Base-by-base conservation (phyloP, 2,797 vertebrate genomes). In the Lindbergichthys nudifrons region DNA sequence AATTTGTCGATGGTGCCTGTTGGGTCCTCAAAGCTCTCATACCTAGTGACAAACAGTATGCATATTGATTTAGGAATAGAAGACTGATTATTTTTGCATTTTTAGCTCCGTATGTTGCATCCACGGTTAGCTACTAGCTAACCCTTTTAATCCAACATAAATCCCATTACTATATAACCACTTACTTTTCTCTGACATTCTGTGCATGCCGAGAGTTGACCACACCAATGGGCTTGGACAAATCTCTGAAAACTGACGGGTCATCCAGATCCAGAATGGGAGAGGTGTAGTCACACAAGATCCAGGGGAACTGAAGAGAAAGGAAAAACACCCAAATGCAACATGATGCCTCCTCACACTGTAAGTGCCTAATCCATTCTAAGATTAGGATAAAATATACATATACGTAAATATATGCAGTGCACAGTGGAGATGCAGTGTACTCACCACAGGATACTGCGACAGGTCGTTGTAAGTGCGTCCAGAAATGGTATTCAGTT, bases 381-480 rank as follows among this genome's bases (percentile, higher is more conserved):
- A 6, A 53, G 3, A 4, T 58, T 3, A 19, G 1, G 5, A n/a
- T 54, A 19, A 12, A 50, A 43, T 43, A 46, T 16, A 46, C 11
- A 46, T 5, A 48, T 0, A 48, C 36, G 9, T 11, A 48, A 18
- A 39, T 45, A 30, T 1, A 14, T 18, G 10, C 0, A 13, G 12
- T 8, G 6, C 9, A 23, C 11, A 19, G n/a, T 19, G 18, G 15
- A 30, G 36, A 43, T 1, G 18, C 3, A 0, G 3, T 12, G 46
- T 46, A 66, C 96, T 96, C 84, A 99, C 98, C 96, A 99, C 98
- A 0, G 98, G 98, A 89, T 99, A 99, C 91, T 99, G 98, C 0
- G 98, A 99, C 76, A 99, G 92, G 93, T 99, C 98, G 0, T 98
- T 99, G 94, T 99, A 99, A 48, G 98, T 99, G 68, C 98, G 96